Conservation (phyloP, 2,797 vertebrate species). For the Chelon auratus region DNA sequence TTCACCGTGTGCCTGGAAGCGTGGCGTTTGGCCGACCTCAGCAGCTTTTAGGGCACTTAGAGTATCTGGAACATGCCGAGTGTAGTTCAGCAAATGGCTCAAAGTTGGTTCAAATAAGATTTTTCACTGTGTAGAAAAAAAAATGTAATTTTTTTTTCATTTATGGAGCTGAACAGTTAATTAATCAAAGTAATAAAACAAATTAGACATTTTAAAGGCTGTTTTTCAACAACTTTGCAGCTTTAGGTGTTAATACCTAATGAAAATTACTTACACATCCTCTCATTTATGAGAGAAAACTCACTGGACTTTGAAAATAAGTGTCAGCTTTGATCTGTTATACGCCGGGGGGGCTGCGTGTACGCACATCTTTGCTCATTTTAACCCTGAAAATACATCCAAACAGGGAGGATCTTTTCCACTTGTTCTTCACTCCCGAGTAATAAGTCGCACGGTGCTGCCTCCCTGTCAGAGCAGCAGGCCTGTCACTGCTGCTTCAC, state of each 20-base stretch:
- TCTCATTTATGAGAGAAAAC: not conserved
- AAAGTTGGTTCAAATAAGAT: too few species aligned
- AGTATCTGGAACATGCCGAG: too few species aligned
- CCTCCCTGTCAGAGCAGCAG: conserved; percentile 8
- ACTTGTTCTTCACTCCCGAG: conserved; percentile 4
- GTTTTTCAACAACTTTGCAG: not conserved
- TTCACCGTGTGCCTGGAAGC: too few species aligned
- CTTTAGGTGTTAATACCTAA: not conserved
- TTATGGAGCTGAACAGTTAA: too few species aligned
- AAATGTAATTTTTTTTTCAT: too few species aligned
- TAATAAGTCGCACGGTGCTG: conserved; percentile 13
- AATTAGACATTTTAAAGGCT: too few species aligned
- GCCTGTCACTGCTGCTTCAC: conserved; percentile 19
- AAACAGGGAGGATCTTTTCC: conserved; percentile 7
- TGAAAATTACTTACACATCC: not conserved
- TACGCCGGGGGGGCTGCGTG: not conserved
- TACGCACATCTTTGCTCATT: not conserved
- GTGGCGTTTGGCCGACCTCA: too few species aligned
- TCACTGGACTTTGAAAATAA: not conserved
- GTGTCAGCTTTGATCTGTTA: conserved; percentile 6
- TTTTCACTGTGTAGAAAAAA: too few species aligned
- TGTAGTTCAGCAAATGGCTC: too few species aligned
- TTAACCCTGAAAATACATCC: conserved; percentile 5
- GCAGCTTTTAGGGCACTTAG: too few species aligned
- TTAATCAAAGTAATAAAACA: too few species aligned